Evolutionary conservation across 2,113 vertebrate genomes (phyloP).

Genomic region (Crotalus horridus): DNA sequence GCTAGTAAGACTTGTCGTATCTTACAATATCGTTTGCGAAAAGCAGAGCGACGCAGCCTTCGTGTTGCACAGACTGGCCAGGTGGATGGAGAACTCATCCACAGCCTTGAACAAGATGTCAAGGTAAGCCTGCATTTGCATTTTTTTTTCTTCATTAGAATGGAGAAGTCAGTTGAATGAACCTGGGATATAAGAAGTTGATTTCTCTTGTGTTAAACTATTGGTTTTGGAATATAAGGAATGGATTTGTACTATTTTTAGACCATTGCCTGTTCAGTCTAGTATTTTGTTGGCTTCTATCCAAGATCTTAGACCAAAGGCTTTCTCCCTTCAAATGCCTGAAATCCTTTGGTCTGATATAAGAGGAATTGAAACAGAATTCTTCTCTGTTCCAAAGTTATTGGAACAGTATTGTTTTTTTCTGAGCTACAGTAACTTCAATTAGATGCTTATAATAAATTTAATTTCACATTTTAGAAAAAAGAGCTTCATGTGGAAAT

Average conservation of each 20-base stretch:
- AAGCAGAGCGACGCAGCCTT: constrained; percentile 92
- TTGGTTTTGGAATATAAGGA: neutral
- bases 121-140: constrained; percentile 75
- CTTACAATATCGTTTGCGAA: constrained; percentile 94
- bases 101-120: constrained; percentile 92
- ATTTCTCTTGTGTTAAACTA: neutral
- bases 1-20: constrained; percentile 98
- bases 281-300: neutral
- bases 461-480: neutral
- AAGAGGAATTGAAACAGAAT: neutral
- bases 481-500: neutral
- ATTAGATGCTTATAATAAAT: neutral
- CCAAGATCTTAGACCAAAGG: neutral
- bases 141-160: too few relatives aligned
- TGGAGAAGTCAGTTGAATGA: neutral
- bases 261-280: neutral
- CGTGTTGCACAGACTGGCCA: constrained; percentile 93
- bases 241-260: neutral
- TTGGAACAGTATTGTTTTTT: neutral
- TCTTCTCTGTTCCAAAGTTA: neutral
- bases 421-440: neutral
- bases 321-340: neutral
- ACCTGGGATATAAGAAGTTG: neutral
- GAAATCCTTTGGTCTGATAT: neutral
- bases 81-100: constrained; percentile 91